Evolutionary conservation across 2,797 vertebrate genomes (phyloP), one percentile per base, ranked within the genome.

Genomic region (Amphiprion clarkii): DNA sequence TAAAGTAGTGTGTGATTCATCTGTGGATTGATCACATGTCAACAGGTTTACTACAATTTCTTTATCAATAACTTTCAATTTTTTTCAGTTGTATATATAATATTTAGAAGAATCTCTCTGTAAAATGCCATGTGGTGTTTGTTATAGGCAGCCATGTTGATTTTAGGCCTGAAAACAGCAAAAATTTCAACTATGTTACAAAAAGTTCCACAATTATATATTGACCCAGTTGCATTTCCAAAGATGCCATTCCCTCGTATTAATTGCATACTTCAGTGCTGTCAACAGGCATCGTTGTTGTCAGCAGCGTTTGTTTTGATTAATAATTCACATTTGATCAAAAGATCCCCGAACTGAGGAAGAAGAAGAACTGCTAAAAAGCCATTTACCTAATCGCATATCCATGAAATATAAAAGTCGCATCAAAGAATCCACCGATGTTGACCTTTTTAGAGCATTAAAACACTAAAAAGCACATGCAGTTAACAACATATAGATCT

Each of bases 191-290:
- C 27, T 27, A 3, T 27, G 27, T 27, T 27, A 27, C 27, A 27
- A 4, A 27, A 27, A 27, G 27, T 27, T 4, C 27, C 27, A 27
- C 27, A 27, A 27, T 27, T 27, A 27, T 27, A 27, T 27, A 27
- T 27, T 27, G 4, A 3, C 27, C 27, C 27, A 27, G 27, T 66
- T 65, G 49, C 16, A 64, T 42, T 67, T 48, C n/a, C 57, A n/a
- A 61, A 59, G 31, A 71, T 54, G 57, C 54, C 31, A 71, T 76
- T 36, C 23, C 31, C 39, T 21, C 7, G 54, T 36, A 55, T 76
- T 63, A 76, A 64, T 67, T 74, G 71, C 21, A 9, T 49, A 52
- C 40, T 74, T 71, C 4, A 33, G 58, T 36, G 2, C 49, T 3
- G 27, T 77, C 62, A 71, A 52, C 42, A 64, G 54, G 36, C 16